Conservation (phyloP, 2,888 invertebrate genomes). For the Lacanobia wlatinum region DNA sequence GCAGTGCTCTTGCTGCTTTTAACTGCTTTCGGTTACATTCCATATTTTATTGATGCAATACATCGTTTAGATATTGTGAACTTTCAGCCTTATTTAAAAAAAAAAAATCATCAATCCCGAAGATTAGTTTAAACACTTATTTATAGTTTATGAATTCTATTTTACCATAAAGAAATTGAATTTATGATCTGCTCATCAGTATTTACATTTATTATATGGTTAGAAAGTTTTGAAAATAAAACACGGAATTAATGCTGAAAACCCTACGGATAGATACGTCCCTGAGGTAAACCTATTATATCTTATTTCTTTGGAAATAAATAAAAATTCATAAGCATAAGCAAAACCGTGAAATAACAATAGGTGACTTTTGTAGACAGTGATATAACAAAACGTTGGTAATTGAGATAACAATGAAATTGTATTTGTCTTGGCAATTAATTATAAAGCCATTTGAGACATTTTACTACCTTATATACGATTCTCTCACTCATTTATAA, state of each 20-base stretch:
- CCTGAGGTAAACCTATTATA: not conserved
- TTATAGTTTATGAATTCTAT: too few species aligned
- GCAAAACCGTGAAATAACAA: conserved; percentile 17
- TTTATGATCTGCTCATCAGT: too few species aligned
- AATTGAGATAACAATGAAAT: conserved; percentile 33
- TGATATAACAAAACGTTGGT: not conserved
- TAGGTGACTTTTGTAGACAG: not conserved
- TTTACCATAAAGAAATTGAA: too few species aligned
- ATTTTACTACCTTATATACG: not conserved
- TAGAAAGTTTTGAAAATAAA: too few species aligned
- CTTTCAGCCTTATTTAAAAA: too few species aligned
- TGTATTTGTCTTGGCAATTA: conserved; percentile 30
- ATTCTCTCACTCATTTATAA: too few species aligned
- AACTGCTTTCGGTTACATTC: not conserved
- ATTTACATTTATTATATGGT: too few species aligned
- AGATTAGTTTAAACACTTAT: too few species aligned
- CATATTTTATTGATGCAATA: too few species aligned
- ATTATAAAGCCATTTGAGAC: not conserved
- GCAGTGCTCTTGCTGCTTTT: too few species aligned
- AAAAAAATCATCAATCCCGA: too few species aligned
- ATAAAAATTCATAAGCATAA: not conserved
- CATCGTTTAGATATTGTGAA: too few species aligned
- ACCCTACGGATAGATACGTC: not conserved
- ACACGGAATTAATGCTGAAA: not conserved
- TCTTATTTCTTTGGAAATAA: not conserved